These are phyloP conservation scores for Eidolon dupreanum DNA, from an alignment of 2,797 vertebrate genomes.

Conservation along the genomic window DNA sequence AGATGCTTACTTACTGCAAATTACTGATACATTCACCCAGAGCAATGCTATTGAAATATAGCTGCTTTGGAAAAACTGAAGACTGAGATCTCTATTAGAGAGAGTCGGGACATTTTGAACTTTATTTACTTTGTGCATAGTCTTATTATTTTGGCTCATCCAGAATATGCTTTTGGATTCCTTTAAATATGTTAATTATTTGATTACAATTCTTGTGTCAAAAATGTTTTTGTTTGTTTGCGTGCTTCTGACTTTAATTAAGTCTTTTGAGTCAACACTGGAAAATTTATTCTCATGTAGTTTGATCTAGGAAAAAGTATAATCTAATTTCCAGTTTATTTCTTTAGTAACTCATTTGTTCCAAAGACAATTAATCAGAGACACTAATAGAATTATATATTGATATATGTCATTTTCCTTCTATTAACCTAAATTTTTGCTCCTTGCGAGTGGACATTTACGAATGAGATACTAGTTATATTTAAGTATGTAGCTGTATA, in stretches of 20 bases:
- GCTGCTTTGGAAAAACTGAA: neutral
- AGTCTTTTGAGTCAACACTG: neutral
- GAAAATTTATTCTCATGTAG: neutral
- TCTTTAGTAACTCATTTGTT: constrained; percentile 29
- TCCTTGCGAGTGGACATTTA: neutral
- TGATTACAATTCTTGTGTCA: neutral
- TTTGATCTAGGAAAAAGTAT: neutral
- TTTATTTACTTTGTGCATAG: neutral
- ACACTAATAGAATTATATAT: neutral
- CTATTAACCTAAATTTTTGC: neutral
- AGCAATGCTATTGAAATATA: neutral
- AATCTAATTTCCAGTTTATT: neutral
- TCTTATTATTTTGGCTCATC: neutral
- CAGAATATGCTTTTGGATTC: neutral
- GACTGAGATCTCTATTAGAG: neutral
- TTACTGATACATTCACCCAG: neutral
- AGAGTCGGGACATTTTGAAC: neutral
- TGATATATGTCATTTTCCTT: neutral
- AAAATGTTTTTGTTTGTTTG: neutral
- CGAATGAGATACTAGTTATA: constrained; percentile 17
- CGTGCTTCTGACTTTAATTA: constrained; percentile 24
- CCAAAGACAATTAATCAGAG: neutral
- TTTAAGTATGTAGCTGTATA: neutral
- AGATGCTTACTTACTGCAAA: neutral
- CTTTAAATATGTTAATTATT: neutral